Evolutionary conservation across 2,888 invertebrate genomes (phyloP), one percentile per base, ranked within the genome.

Genomic region (Anticlea derivata): DNA sequence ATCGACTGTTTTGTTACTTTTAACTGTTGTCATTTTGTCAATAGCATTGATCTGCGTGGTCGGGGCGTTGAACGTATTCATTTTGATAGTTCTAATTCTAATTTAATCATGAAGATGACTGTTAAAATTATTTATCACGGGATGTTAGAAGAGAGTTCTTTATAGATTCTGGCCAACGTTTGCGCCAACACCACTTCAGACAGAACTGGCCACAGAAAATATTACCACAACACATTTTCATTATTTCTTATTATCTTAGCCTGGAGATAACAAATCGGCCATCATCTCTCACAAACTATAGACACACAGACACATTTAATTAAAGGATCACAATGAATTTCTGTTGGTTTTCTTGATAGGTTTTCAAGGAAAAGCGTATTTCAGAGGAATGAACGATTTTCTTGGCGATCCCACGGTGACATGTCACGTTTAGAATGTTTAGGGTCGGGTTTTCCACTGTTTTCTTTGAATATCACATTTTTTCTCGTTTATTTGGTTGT

Each of bases 1-100:
- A 92, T 98, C 97, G 80, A 98, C 97, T 90, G 89, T 86, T 73
- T 91, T 91, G 60, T 55, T 55, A 26, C 87, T 87, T 74, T 91
- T 91, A 23, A 91, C 90, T 50, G 91, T 89, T 63, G 89, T 91
- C 80, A 86, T 80, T 74, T 89, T 91, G 58, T 87, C 88, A 52
- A 90, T 80, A 13, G 90, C 74, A 63, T 84, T 90, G 55, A 90
- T 89, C 66, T 89, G 89, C 57, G 89, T 88, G 1, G 87, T 89
- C 2, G 90, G 89, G 11, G 86, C 88, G 74, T 86, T 90, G 51
- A 89, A 88, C 10, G 89, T 74, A 78, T 90, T 90, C 90, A 90
- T 90, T 68, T 81, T 87, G 65, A 39, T 54, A 58, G 40, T 39
- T 46, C 39, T 44, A 48, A 37, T 52, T 50, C 54, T 62, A 52